Percentiles rank a stretch among this genome's conserved stretches.
Evolutionary conservation across 2,797 vertebrate species (phyloP).

Genomic region (Notolabrus celidotus): DNA sequence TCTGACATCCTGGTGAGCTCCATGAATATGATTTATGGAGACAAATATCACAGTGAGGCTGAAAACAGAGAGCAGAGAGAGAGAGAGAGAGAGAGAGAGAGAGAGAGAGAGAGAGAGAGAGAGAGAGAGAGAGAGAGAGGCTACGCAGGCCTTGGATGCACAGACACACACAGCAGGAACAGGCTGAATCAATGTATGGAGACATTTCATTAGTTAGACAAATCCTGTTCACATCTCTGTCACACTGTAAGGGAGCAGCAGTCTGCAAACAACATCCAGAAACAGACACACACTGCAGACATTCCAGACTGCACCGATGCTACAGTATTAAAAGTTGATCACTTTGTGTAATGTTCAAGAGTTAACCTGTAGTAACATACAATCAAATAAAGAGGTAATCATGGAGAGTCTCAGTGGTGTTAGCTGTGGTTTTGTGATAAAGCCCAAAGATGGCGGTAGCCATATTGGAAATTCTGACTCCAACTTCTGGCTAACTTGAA

Average conservation of each 20-base stretch:
- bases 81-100: too few relatives aligned
- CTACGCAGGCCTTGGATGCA: background rate
- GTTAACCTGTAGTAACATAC: too few relatives aligned
- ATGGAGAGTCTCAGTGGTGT: too few relatives aligned
- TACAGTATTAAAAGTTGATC: too few relatives aligned
- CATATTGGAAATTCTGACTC: too few relatives aligned
- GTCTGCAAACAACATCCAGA: background rate
- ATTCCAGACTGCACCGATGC: too few relatives aligned
- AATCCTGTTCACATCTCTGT: constrained; percentile 13
- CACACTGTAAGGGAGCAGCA: background rate
- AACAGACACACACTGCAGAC: background rate
- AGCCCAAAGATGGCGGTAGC: too few relatives aligned
- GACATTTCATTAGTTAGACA: constrained; percentile 25
- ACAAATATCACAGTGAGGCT: constrained; percentile 29
- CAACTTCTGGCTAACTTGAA: too few relatives aligned
- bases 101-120: too few relatives aligned
- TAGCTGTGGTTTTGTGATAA: too few relatives aligned
- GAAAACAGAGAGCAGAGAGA: background rate
- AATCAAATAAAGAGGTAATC: too few relatives aligned
- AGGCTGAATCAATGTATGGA: constrained; percentile 21
- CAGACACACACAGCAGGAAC: background rate
- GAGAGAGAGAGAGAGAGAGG: background rate
- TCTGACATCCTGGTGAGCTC: constrained; percentile 38
- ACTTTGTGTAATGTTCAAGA: too few relatives aligned
- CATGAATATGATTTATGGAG: constrained; percentile 46